These are phyloP conservation scores for Drosophila insularis DNA, from an alignment of 1,140 invertebrate species.

Conservation along the genomic window DNA sequence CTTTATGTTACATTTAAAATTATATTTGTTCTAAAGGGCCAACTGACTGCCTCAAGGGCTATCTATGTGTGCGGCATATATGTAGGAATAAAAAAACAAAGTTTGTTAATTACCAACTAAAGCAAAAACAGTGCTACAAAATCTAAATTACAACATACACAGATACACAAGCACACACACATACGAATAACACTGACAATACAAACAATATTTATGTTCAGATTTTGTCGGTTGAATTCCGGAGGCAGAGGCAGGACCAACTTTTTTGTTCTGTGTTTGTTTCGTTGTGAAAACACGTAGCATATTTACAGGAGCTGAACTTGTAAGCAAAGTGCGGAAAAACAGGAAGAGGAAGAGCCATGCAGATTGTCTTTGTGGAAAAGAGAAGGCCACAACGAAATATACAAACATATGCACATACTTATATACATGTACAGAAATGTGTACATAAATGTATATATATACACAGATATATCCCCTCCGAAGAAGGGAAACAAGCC, in stretches of 20 bases:
- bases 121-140: constrained; percentile 40
- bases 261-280: constrained; percentile 53
- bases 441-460: neutral
- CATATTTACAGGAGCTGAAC: constrained; percentile 70
- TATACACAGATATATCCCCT: neutral
- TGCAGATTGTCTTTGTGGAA: constrained; percentile 61
- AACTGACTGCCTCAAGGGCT: constrained; percentile 2
- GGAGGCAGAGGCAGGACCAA: constrained; percentile 51
- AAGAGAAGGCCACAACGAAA: constrained; percentile 20
- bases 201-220: constrained; percentile 69
- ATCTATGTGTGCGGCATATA: neutral
- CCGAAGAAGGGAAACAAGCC: constrained; percentile 23
- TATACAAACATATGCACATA: constrained; percentile 1
- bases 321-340: constrained; percentile 54
- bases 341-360: constrained; percentile 57
- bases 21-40: neutral
- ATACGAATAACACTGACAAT: constrained; percentile 28
- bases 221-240: constrained; percentile 55
- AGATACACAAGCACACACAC: constrained; percentile 23
- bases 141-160: constrained; percentile 53
- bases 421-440: constrained; percentile 2
- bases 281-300: constrained; percentile 36
- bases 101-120: constrained; percentile 59
- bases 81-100: constrained; percentile 32
- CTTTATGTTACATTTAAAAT: neutral